Evolutionary conservation across 1,140 invertebrate genomes (phyloP).

Genomic region (Aphelenchoides fujianensis): DNA sequence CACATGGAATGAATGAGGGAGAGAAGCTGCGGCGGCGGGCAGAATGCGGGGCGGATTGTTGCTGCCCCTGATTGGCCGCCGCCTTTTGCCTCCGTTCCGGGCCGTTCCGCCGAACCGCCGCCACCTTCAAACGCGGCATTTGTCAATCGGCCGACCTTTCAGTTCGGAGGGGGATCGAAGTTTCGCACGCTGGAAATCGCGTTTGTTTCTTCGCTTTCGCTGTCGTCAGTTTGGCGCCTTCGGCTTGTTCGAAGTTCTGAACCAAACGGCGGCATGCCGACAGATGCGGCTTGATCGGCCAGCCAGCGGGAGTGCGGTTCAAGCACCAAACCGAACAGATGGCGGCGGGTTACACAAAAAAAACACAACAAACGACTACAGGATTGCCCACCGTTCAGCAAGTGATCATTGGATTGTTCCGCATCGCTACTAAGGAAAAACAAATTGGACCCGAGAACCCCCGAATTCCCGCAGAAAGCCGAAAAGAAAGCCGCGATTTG

Average conservation of each 20-base stretch:
- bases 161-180: background rate
- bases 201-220: too few relatives aligned
- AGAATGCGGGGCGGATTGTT: too few relatives aligned
- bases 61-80: background rate
- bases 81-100: background rate
- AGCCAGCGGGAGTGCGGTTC: background rate
- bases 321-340: background rate
- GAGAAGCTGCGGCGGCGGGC: too few relatives aligned
- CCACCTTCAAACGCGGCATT: slow-evolving; percentile 4
- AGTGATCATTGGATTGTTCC: too few relatives aligned
- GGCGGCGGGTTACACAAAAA: background rate
- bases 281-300: background rate
- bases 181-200: background rate
- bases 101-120: background rate
- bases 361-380: background rate
- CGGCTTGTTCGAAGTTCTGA: background rate
- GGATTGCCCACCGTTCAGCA: too few relatives aligned
- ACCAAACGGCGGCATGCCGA: background rate
- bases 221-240: background rate
- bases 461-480: too few relatives aligned
- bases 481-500: too few relatives aligned
- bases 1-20: background rate
- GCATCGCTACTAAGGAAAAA: too few relatives aligned
- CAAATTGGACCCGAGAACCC: too few relatives aligned
- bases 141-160: background rate